Evolutionary conservation across 2,888 invertebrate genomes (phyloP).

Genomic region (Caenorhabditis sp.): DNA sequence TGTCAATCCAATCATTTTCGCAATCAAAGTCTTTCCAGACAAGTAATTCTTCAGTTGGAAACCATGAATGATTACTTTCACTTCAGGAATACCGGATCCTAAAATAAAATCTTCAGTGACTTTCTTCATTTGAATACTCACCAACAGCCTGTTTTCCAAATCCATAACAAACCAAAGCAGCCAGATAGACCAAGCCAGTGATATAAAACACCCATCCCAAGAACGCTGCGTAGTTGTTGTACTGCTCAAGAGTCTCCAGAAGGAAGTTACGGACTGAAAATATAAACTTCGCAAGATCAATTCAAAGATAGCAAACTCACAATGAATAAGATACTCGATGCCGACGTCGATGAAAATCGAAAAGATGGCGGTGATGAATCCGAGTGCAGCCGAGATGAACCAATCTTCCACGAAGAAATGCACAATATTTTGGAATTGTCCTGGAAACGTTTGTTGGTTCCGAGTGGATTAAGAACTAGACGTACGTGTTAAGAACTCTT

Average conservation of each 20-base stretch:
- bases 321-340: constrained; percentile 82
- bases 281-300: background rate
- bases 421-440: constrained; percentile 79
- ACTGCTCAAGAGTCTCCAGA: constrained; percentile 23
- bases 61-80: constrained; percentile 96
- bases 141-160: constrained; percentile 98
- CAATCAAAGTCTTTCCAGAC: constrained; percentile 93
- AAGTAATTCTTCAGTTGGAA: constrained; percentile 97
- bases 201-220: constrained; percentile 91
- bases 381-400: constrained; percentile 84
- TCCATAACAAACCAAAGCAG: constrained; percentile 97
- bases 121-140: constrained; percentile 83
- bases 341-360: constrained; percentile 81
- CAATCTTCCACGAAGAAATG: constrained; percentile 84
- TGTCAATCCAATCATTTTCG: constrained; percentile 94
- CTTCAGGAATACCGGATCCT: constrained; percentile 98
- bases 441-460: constrained; percentile 50
- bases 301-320: constrained; percentile 69
- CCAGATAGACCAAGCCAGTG: constrained; percentile 93
- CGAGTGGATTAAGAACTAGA: background rate
- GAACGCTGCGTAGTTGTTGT: constrained; percentile 74
- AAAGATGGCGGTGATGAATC: constrained; percentile 84
- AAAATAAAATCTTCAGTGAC: too few relatives aligned
- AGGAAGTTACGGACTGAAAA: constrained; percentile 61
- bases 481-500: constrained; percentile 58